These are phyloP conservation scores for Poicephalus gulielmi DNA, from an alignment of 2,113 vertebrate genomes.

Conservation along the genomic window DNA sequence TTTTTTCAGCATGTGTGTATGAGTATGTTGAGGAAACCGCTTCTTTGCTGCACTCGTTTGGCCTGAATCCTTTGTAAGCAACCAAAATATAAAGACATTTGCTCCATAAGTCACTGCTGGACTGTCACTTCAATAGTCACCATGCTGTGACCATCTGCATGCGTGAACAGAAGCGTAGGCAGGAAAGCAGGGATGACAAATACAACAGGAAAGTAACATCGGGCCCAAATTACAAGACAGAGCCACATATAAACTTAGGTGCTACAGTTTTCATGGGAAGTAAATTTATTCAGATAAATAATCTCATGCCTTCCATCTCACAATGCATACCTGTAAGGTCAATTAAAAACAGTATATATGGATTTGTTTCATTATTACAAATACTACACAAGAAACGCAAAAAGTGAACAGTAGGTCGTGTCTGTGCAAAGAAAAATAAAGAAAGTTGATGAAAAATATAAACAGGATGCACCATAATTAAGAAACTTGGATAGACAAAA, in stretches of 20 bases:
- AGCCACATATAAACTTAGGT: not conserved
- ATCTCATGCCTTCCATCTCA: not conserved
- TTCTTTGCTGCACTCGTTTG: not conserved
- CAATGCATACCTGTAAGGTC: not conserved
- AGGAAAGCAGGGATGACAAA: not conserved
- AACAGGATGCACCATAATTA: not conserved
- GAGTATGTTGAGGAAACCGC: not conserved
- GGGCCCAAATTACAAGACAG: not conserved
- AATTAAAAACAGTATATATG: not conserved
- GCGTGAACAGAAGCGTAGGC: not conserved
- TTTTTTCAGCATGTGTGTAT: not conserved
- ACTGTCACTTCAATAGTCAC: not conserved
- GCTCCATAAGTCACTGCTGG: not conserved
- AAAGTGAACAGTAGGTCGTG: not conserved
- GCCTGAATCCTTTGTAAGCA: not conserved
- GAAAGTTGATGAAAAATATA: not conserved
- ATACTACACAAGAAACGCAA: not conserved
- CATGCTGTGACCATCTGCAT: fast-evolving
- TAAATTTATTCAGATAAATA: not conserved
- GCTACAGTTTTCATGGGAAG: not conserved
- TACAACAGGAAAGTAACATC: not conserved
- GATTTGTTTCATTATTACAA: not conserved
- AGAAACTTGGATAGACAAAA: not conserved
- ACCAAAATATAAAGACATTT: not conserved
- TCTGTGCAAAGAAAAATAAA: not conserved